phyloP scores from a whole-genome alignment of 1,140 invertebrate species.

The Zaprionus tsacasi region DNA sequence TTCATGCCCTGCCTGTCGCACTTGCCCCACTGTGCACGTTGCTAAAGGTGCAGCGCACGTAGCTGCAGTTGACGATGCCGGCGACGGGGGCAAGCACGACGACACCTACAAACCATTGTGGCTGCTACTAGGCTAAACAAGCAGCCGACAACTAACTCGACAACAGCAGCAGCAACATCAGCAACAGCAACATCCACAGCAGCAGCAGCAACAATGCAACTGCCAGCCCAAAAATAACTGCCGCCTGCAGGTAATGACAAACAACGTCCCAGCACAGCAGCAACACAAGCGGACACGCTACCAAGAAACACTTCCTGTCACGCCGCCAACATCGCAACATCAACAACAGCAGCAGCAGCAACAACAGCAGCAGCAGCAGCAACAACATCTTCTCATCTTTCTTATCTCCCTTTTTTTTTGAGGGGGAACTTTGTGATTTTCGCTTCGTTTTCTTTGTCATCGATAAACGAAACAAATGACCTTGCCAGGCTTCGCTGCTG shows the following conservation, averaged over 20 bases:
- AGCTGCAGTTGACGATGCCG: conserved; percentile 32
- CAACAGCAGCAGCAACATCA: conserved; percentile 27
- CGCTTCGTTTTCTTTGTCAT: conserved; percentile 68
- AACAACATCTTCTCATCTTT: conserved; percentile 57
- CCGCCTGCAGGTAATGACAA: conserved; percentile 64
- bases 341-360: conserved; percentile 22
- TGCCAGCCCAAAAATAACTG: conserved; percentile 61
- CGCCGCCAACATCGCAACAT: conserved; percentile 47
- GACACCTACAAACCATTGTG: conserved; percentile 61
- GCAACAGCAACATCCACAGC: neutral
- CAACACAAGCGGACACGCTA: conserved; percentile 27
- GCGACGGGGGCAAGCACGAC: conserved; percentile 43
- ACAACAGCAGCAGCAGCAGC: conserved; percentile 23
- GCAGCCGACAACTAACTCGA: conserved; percentile 37
- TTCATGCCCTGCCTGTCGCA: neutral
- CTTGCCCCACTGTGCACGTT: conserved; percentile 30
- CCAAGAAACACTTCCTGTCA: conserved; percentile 73
- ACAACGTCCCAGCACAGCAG: conserved; percentile 33
- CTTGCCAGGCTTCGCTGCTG: conserved; percentile 46
- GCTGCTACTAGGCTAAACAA: conserved; percentile 42
- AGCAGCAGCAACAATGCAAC: conserved; percentile 29
- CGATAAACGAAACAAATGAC: conserved; percentile 78
- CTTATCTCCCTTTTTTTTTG: conserved; percentile 34
- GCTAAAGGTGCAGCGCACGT: conserved; percentile 48
- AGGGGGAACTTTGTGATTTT: conserved; percentile 35